Conservation (phyloP, 2,797 vertebrate genomes). For the Ataeniobius toweri region DNA sequence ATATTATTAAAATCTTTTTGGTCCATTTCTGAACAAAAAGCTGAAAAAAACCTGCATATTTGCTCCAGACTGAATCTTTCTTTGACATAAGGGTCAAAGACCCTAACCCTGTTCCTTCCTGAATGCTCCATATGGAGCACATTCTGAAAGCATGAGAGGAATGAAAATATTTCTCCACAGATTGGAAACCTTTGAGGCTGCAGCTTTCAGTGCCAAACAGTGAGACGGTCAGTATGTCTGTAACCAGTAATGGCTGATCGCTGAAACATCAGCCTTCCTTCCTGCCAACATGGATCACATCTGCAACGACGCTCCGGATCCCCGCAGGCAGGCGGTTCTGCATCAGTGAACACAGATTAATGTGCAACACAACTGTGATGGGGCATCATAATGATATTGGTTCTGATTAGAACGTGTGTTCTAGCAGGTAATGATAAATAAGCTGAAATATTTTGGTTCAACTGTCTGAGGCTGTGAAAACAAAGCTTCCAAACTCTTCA, state of each 20-base stretch:
- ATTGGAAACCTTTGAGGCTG: too few relatives aligned
- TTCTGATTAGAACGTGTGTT: not conserved
- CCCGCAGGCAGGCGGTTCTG: conserved; percentile 9
- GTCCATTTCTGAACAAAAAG: too few relatives aligned
- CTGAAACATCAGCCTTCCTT: not conserved
- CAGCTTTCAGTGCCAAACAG: not conserved
- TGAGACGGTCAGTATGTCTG: not conserved
- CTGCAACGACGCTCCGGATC: not conserved
- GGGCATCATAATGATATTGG: not conserved
- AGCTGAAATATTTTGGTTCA: too few relatives aligned
- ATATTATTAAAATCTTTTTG: not conserved
- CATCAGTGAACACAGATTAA: conserved; percentile 23
- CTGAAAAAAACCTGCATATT: too few relatives aligned
- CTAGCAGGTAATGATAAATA: not conserved
- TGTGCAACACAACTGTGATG: conserved; percentile 6
- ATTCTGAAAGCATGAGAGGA: too few relatives aligned
- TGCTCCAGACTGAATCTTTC: too few relatives aligned
- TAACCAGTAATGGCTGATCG: conserved; percentile 1
- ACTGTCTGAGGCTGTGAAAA: not conserved
- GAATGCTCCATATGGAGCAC: too few relatives aligned
- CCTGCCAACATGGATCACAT: conserved; percentile 22
- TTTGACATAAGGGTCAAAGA: too few relatives aligned
- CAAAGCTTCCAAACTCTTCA: not conserved
- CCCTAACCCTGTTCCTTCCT: too few relatives aligned
- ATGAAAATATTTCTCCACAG: too few relatives aligned